Base-by-base conservation (phyloP, 2,797 vertebrate genomes). In the Anabas testudineus region DNA sequence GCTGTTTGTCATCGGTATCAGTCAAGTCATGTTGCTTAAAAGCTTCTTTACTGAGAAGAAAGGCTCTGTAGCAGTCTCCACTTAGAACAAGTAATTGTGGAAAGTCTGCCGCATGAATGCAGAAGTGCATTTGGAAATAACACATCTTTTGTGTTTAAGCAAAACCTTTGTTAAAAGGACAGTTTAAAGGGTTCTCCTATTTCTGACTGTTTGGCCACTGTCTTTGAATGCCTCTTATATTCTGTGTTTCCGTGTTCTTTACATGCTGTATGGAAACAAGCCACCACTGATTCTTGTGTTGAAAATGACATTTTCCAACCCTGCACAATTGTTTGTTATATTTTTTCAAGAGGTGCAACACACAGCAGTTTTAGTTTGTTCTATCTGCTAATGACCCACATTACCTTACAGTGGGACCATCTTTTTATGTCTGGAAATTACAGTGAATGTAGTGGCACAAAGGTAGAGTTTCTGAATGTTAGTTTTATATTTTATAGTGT, bases 41-140 rank as follows among this genome's bases (percentile, higher is more conserved):
- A 97, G 96, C 87, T 98, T 97, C 91, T 97, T 98, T 87, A 91
- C 71, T 0, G 97, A 97, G 10, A 96, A 93, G 72, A 95, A 92
- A 80, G 15, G 84, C 32, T 70, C 87, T 1, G 26, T 91, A 1
- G 56, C 78, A 0, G 85, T 81, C 0, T 58, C 78, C 77, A 96
- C 94, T 74, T 96, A 95, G 54, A 59, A 26, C 37, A 7, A 0
- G 2, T 2, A 7, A 4, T 14, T 28, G 64, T 2, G 5, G 39
- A 62, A 60, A 28, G 18, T 43, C 13, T 19, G 41, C 32, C 16
- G 9, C 67, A 47, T 53, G 45, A 81, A 63, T 52, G 34, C 21
- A 34, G 1, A 7, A 22, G 15, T 54, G 34, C 68, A 46, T 67
- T 55, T 45, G 30, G 52, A 46, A 59, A 69, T 28, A 60, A 36